Base-by-base conservation (phyloP, 1,140 invertebrate genomes). In the Diabrotica undecimpunctata region DNA sequence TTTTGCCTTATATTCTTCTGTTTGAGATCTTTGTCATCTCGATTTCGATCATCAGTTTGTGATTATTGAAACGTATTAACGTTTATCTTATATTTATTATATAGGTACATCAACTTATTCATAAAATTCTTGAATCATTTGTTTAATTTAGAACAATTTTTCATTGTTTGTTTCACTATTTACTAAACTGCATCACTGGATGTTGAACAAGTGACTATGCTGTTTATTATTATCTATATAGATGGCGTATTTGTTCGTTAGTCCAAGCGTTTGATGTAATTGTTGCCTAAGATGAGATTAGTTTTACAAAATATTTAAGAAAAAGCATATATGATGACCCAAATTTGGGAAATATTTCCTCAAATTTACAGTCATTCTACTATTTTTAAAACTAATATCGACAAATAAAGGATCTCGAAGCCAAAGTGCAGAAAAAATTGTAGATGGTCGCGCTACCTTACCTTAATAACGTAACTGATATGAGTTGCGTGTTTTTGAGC, bases 361-460 rank as follows among this genome's bases (percentile, higher is more conserved):
- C 41, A 46, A 46, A 46, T 46, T 46, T 46, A 46, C 8, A 10
- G 8, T 46, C 41, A 6, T 10, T 46, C n/a, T 46, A 46, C 41
- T 46, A 46, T 46, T 46, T 46, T 46, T 46, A 46, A 46, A 46
- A 46, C 41, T 46, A 46, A 46, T 12, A 54, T 4, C 2, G 56
- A 13, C 5, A 58, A 35, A 62, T 39, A 39, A 62, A 13, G 13
- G 61, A 62, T 62, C 61, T 62, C 61, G 46, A 35, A 62, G 12
- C 61, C 61, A 52, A 62, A 62, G 35, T 62, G 61, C 13, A 60
- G 10, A 66, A 62, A 63, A 46, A 60, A 56, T 66, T 63, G 58
- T 67, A 69, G 57, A 68, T 67, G 65, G 65, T 67, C 70, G 73
- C 70, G 73, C 73, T 74, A 74, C 73, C 65, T 74, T 74, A 74